Evolutionary conservation across 2,888 invertebrate species (phyloP), one percentile per base, ranked within the genome.

Genomic region (Gymnocheta viridis): DNA sequence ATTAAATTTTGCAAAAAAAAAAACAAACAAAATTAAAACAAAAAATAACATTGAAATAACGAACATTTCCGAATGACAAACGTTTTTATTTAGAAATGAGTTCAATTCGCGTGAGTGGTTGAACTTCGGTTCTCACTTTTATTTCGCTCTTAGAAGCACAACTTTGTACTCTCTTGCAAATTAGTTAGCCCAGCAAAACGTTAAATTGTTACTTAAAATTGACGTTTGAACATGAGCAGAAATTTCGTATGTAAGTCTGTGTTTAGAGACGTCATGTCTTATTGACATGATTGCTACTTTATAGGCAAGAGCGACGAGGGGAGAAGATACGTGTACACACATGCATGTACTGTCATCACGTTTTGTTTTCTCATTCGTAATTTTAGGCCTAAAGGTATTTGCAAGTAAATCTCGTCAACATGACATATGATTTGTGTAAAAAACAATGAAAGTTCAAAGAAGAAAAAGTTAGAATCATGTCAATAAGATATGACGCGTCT

Each of bases 21-120:
- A 77, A 67, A 54, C 54, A 27, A 67, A 54, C 47, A 27, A 80
- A 77, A 67, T 44, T 2, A 60, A 69, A 76, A 69, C 14, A 60
- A 58, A 58, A 38, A 56, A 64, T 72, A 79, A 62, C 74, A 82
- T 70, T 82, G 62, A 76, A 76, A 82, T 76, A 69, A 82, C 74
- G 81, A 82, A 82, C 22, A 62, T 76, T 76, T 69, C 81, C 74
- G 81, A 82, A 64, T 76, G 64, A 32, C 32, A 51, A 54, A 54
- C 58, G 67, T 27, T 47, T 74, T 44, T 47, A 73, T 74, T 62
- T 74, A 32, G 41, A 81, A 62, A 62, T 74, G 44, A 81, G 62
- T 64, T 81, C 35, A 76, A 76, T 82, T 82, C 81, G 74, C 81
- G 69, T 47, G 22, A 82, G 44, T 74, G 17, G 19, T 32, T 27